Percentiles rank a stretch among this genome's conserved stretches.
Evolutionary conservation across 2,888 invertebrate species (phyloP).

Genomic region (Rapana venosa): DNA sequence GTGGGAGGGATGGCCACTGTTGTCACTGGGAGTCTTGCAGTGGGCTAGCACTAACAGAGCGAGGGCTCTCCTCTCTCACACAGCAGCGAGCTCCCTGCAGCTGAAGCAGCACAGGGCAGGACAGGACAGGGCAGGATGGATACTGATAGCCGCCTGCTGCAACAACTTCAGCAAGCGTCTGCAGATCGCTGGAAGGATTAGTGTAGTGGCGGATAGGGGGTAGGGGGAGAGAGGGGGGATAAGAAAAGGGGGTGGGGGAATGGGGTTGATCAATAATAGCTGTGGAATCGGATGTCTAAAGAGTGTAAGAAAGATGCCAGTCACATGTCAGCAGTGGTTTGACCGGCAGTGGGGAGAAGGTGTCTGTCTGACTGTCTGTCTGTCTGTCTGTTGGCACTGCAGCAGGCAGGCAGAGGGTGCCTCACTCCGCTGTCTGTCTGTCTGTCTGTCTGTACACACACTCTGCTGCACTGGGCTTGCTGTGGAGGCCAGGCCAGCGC

Average conservation of each 20-base stretch:
- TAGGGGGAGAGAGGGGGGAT: neutral
- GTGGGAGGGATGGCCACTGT: too few relatives aligned
- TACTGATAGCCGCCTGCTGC: too few relatives aligned
- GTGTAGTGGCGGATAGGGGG: neutral
- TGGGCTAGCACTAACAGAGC: too few relatives aligned
- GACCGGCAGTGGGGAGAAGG: neutral
- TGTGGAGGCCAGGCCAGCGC: too few relatives aligned
- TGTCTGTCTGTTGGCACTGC: neutral
- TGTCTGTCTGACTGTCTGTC: neutral
- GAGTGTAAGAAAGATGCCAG: neutral
- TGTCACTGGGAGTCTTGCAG: too few relatives aligned
- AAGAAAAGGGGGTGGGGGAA: neutral
- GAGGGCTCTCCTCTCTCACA: too few relatives aligned
- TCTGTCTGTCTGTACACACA: too few relatives aligned
- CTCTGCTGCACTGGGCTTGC: too few relatives aligned
- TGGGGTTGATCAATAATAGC: neutral
- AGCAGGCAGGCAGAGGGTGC: neutral
- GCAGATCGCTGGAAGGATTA: too few relatives aligned
- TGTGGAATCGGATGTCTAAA: neutral
- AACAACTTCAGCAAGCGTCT: neutral
- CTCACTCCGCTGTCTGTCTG: neutral
- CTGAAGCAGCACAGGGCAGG: too few relatives aligned
- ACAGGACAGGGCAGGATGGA: too few relatives aligned
- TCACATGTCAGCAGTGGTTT: neutral
- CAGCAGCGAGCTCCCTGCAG: too few relatives aligned